phyloP scores from a whole-genome alignment of 1,140 invertebrate species.

The Bombyx mandarina region DNA sequence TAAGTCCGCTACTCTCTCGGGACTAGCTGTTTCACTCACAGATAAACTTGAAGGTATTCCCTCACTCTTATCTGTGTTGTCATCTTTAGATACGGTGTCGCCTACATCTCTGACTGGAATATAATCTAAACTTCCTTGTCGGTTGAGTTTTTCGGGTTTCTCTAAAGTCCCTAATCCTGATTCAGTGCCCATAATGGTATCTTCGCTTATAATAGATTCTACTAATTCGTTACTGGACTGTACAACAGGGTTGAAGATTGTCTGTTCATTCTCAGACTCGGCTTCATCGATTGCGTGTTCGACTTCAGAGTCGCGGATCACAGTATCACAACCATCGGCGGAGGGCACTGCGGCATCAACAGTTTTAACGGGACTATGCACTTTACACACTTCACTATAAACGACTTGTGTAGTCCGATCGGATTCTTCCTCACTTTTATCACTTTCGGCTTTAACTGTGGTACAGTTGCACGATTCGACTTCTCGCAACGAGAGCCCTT shows the following conservation, averaged over 20 bases:
- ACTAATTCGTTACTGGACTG: conserved; percentile 53
- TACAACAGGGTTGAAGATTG: conserved; percentile 38
- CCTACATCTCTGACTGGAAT: conserved; percentile 68
- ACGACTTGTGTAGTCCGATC: conserved; percentile 56
- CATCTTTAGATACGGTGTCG: conserved; percentile 51
- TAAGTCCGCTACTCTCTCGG: conserved; percentile 56
- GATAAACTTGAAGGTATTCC: conserved; percentile 65
- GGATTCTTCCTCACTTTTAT: conserved; percentile 22
- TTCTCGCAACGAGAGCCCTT: conserved; percentile 58
- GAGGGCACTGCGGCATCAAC: conserved; percentile 36
- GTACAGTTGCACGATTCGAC: conserved; percentile 53
- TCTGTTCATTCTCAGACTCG: conserved; percentile 19
- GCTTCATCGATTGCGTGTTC: conserved; percentile 15
- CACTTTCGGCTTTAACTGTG: conserved; percentile 27
- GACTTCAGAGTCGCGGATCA: conserved; percentile 66
- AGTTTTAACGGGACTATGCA: conserved; percentile 57
- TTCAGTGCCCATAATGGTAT: conserved; percentile 51
- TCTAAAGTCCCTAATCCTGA: conserved; percentile 53
- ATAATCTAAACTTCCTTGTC: conserved; percentile 65
- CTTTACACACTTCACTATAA: conserved; percentile 68
- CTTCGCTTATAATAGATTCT: conserved; percentile 74
- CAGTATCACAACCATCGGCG: conserved; percentile 57
- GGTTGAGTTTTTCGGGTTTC: conserved; percentile 72
- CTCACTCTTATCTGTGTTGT: conserved; percentile 63
- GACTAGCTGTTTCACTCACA: conserved; percentile 63